phyloP scores from a whole-genome alignment of 1,140 invertebrate genomes.

The Hylaeus anthracinus region DNA sequence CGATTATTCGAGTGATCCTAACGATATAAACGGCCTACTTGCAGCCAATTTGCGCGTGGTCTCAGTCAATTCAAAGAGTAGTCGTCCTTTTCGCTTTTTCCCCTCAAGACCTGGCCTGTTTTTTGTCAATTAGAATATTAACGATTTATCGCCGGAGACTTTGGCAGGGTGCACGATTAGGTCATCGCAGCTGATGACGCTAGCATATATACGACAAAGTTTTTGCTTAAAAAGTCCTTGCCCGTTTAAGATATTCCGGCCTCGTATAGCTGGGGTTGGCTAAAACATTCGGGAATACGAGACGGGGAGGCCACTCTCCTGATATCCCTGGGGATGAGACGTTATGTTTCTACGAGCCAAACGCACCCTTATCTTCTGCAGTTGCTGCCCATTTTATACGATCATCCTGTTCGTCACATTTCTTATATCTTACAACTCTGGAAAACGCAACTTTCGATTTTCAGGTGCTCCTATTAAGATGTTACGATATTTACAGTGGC shows the following conservation, averaged over 20 bases:
- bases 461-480: neutral
- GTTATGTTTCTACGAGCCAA: conserved; percentile 64
- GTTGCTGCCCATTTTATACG: conserved; percentile 35
- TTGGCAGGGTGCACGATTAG: conserved; percentile 43
- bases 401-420: conserved; percentile 34
- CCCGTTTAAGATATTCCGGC: conserved; percentile 77
- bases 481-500: neutral
- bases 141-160: conserved; percentile 59
- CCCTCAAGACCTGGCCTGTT: conserved; percentile 15
- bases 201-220: conserved; percentile 65
- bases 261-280: conserved; percentile 70
- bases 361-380: conserved; percentile 73
- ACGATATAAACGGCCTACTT: conserved; percentile 31
- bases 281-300: conserved; percentile 65
- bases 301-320: conserved; percentile 69
- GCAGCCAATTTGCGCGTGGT: conserved; percentile 48
- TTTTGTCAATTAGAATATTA: conserved; percentile 71
- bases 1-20: conserved; percentile 11
- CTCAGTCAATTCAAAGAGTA: conserved; percentile 62
- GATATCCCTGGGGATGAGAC: conserved; percentile 76
- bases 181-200: conserved; percentile 34
- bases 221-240: conserved; percentile 74
- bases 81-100: conserved; percentile 60
- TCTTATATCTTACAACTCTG: conserved; percentile 30
- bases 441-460: neutral